Evolutionary conservation across 92 coral and sea anemone genomes (phyloP), one percentile per base, ranked within the genome.

Genomic region (Zoanthus sansibaricus): DNA sequence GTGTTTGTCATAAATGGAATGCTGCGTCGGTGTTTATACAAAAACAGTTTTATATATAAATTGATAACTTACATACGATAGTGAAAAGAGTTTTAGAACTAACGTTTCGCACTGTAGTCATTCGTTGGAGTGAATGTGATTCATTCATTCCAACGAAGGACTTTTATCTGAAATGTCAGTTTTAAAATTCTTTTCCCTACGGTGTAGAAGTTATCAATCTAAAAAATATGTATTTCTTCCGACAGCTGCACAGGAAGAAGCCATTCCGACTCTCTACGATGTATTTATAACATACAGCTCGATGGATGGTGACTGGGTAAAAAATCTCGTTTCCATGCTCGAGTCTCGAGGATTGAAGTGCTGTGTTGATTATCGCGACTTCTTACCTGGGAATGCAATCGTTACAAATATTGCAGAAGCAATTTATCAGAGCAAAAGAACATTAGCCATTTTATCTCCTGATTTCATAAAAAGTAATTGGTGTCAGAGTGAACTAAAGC

Each of bases 251-350:
- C 44, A 16, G 14, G 73, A 61, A 47, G 74, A 77, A 3, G 8
- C 49, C 13, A 44, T 33, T 20, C 83, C 83, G 44, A 42, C 86
- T 3, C 73, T 49, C 13, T 94, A 94, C 67, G 98, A 96, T 25
- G 98, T 95, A 30, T 96, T 96, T 61, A 87, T 96, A 69, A 93
- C 98, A 70, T 96, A 90, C 86, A 94, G 98, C 82, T 86, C 84
- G 3, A 94, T 88, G 55, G 98, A 96, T 78, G 92, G 82, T 0
- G 78, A 18, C 51, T 94, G 94, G 89, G 98, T 94, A 55, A 91
- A 88, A 44, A 86, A 90, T 30, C 80, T 90, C 55, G 58, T 61
- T 18, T 88, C 75, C 33, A 86, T 86, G 91, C 90, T 96, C 44
- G 98, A 96, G 86, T 64, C 82, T 18, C 87, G 93, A 48, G 93